Percentiles rank a stretch among this genome's conserved stretches.
phyloP scores from a whole-genome alignment of 2,113 vertebrate genomes.

The Phainopepla nitens region DNA sequence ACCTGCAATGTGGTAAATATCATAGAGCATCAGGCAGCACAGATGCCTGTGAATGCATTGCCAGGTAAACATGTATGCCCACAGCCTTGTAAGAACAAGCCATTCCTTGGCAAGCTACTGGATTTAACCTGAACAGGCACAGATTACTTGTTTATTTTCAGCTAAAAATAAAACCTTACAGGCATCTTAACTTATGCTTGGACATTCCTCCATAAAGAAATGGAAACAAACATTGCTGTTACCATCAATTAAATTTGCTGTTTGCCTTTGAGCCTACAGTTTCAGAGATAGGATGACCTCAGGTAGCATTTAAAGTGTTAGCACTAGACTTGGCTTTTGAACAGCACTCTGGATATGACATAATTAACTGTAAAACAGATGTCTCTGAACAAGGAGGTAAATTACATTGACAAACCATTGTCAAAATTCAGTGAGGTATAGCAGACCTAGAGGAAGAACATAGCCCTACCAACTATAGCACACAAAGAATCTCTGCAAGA shows the following conservation, averaged over 20 bases:
- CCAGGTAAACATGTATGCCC: neutral
- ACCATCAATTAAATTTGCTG: neutral
- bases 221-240: neutral
- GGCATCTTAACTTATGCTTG: neutral
- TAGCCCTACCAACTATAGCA: neutral
- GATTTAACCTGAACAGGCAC: neutral
- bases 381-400: neutral
- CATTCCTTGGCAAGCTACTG: neutral
- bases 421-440: neutral
- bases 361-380: neutral
- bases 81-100: neutral
- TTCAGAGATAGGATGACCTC: neutral
- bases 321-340: neutral
- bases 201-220: neutral
- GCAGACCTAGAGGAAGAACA: neutral
- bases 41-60: neutral
- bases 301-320: neutral
- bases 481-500: neutral
- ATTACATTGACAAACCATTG: neutral
- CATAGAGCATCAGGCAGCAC: neutral
- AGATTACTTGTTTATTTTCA: neutral
- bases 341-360: neutral
- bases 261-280: neutral
- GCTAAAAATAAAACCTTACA: neutral
- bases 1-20: neutral